A percentile compares a stretch with the other conserved stretches of the same genome.
phyloP scores from a whole-genome alignment of 1,140 invertebrate species.

The Tetramorium simillimum region DNA sequence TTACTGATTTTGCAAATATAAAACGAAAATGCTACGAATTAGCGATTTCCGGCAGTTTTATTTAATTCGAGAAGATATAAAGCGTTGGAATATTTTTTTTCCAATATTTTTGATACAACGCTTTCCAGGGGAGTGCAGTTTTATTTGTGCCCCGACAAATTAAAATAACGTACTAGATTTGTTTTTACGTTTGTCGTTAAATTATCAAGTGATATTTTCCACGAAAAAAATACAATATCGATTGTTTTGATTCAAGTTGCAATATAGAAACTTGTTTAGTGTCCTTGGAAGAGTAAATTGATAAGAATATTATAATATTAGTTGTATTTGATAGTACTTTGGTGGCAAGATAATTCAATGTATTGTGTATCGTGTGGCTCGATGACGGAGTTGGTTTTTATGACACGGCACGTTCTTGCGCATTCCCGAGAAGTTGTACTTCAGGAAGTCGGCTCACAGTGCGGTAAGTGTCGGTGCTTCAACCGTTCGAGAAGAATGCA shows the following conservation, averaged over 20 bases:
- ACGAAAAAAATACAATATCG: neutral
- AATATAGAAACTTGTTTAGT: neutral
- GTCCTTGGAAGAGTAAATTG: neutral
- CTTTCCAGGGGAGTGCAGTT: neutral
- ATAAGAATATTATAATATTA: neutral
- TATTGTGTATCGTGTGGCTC: neutral
- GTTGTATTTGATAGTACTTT: neutral
- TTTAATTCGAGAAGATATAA: constrained; percentile 54
- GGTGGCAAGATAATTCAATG: constrained; percentile 9
- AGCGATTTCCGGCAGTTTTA: constrained; percentile 36
- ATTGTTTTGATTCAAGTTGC: constrained; percentile 15
- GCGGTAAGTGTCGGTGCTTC: neutral
- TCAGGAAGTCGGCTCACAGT: constrained; percentile 31
- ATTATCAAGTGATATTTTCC: constrained; percentile 31
- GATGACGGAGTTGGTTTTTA: constrained; percentile 18
- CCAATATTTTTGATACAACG: constrained; percentile 48
- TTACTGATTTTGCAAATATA: constrained; percentile 48
- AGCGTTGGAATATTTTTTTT: constrained; percentile 47
- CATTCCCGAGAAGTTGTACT: constrained; percentile 35
- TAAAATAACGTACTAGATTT: constrained; percentile 45
- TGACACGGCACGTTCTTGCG: constrained; percentile 24
- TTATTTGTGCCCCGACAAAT: constrained; percentile 31
- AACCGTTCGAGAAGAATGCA: constrained; percentile 56
- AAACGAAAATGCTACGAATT: constrained; percentile 50
- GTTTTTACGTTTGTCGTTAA: constrained; percentile 20